Conservation (phyloP, 2,113 vertebrate species). For the Salvelinus fontinalis region DNA sequence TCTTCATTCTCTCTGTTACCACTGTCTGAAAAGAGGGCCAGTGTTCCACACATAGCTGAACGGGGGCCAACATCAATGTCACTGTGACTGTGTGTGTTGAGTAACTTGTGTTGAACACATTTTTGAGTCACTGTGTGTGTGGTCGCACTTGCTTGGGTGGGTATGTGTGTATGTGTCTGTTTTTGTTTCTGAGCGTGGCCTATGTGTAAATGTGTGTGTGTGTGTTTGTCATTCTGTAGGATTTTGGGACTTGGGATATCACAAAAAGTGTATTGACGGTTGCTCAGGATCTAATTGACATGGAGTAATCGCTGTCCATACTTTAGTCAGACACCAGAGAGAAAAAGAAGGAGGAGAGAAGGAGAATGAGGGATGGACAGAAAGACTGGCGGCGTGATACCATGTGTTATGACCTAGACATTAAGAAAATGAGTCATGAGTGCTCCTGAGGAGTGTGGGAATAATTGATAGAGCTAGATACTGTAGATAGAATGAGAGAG, state of each 20-base stretch:
- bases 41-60: background rate
- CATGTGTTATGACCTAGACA: no score
- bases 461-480: no score
- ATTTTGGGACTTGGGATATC: no score
- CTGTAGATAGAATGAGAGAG: background rate
- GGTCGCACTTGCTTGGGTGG: background rate
- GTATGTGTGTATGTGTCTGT: constrained; percentile 4
- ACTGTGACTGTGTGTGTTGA: constrained; percentile 19
- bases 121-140: constrained; percentile 14
- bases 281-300: background rate
- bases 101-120: background rate
- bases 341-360: constrained; percentile 56
- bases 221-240: constrained; percentile 14
- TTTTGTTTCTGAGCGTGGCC: background rate
- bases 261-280: no score
- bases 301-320: background rate
- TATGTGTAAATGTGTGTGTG: background rate
- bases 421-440: no score
- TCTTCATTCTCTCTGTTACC: constrained; percentile 34
- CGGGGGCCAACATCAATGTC: constrained; percentile 30
- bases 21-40: constrained; percentile 48
- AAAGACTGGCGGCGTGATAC: background rate
- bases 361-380: constrained; percentile 34
- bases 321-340: constrained; percentile 21
- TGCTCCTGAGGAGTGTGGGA: no score